Percentiles rank a stretch among this genome's conserved stretches.
phyloP scores from a whole-genome alignment of 2,888 invertebrate species.

The Meganola albula region DNA sequence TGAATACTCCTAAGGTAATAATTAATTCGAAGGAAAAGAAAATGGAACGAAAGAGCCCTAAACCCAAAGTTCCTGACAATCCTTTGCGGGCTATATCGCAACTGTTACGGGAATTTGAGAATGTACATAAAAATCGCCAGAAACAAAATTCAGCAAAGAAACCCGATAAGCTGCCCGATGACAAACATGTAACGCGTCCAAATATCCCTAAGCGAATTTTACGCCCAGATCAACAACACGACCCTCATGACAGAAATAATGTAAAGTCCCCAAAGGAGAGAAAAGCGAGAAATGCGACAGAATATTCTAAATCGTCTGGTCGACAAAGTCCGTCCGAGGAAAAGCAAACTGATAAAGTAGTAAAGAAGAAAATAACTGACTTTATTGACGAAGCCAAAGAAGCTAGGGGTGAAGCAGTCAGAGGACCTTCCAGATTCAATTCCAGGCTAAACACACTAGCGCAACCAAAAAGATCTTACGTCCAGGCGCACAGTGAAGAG shows the following conservation, averaged over 20 bases:
- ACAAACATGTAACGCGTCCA: slow-evolving; percentile 28
- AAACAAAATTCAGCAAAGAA: slow-evolving; percentile 34
- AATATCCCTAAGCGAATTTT: slow-evolving; percentile 31
- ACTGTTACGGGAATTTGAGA: slow-evolving; percentile 57
- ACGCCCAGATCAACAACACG: slow-evolving; percentile 38
- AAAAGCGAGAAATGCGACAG: slow-evolving; percentile 21
- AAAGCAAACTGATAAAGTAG: slow-evolving; percentile 28
- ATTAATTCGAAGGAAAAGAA: slow-evolving; percentile 48
- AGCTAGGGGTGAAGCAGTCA: slow-evolving; percentile 66
- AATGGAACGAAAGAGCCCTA: slow-evolving; percentile 23
- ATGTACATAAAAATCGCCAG: slow-evolving; percentile 51
- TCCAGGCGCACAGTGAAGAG: slow-evolving; percentile 53
- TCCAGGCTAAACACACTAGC: slow-evolving; percentile 57
- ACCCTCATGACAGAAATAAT: slow-evolving; percentile 24
- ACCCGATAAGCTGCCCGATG: slow-evolving; percentile 32
- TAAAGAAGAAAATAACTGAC: slow-evolving; percentile 47
- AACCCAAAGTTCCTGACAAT: slow-evolving; percentile 38
- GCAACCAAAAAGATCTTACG: slow-evolving; percentile 58
- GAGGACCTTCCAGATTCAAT: slow-evolving; percentile 50
- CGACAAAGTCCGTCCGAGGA: slow-evolving; percentile 29
- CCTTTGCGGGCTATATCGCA: slow-evolving; percentile 64
- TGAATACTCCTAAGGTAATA: slow-evolving; percentile 47
- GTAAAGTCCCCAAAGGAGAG: slow-evolving; percentile 20
- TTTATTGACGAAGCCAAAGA: slow-evolving; percentile 64
- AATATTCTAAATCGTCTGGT: slow-evolving; percentile 23